Evolutionary conservation across 2,113 vertebrate species (phyloP), one percentile per base, ranked within the genome.

Genomic region (Mesitornis unicolor): DNA sequence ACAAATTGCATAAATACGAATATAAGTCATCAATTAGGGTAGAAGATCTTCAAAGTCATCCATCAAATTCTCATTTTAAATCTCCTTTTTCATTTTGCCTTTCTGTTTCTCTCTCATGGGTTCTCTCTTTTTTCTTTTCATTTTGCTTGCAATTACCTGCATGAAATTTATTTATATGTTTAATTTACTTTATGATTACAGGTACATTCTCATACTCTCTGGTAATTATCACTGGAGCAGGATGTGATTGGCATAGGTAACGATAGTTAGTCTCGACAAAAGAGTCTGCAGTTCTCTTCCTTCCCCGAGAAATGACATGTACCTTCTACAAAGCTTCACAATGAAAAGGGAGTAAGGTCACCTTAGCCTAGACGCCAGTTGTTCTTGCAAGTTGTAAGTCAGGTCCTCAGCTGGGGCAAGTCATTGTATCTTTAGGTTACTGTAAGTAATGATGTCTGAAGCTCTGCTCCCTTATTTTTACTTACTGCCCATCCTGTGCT

Each of bases 1-100:
- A 83, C 11, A 2, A 90, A 94, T 94, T 94, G 36, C 67, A 85
- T 85, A 95, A 90, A 92, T 96, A 85, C 90, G 74, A 97, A 95
- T 95, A 63, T 71, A 87, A 96, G 33, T 54, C 54, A 94, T 84
- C 87, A 96, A 84, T 95, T 97, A 96, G 22, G 76, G 50, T 33
- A 71, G 47, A 92, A 81, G 53, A 65, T 61, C 92, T 96, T 94
- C 42, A 81, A 84, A 77, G 14, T 35, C 69, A 95, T 90, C 95
- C 8, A 93, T 93, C 31, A 91, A 53, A 79, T 90, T 95, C 61
- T 95, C 85, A 85, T 87, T 96, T 69, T 85, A 82, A 69, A 2
- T 48, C 50, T 84, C 28, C 40, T 22, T 76, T 87, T 96, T 95
- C 11, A 29, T 87, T 87, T 88, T 73, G 25, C 21, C 26, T 82